phyloP scores from a whole-genome alignment of 2,888 invertebrate genomes.

The Barypeithes pellucidus region DNA sequence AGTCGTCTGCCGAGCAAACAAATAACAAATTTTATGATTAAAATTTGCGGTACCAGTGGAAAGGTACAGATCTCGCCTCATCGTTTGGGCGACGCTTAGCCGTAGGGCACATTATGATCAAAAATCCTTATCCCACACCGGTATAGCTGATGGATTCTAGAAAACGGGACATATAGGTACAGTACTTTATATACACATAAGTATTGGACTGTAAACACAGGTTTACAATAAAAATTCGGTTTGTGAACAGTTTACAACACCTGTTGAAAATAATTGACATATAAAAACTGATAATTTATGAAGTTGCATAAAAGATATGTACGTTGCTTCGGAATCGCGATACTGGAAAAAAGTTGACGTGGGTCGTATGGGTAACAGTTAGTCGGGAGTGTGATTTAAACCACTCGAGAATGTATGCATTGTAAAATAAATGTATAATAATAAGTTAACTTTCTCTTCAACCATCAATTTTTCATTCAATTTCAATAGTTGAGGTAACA shows the following conservation, averaged over 20 bases:
- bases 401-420: too few species aligned
- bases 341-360: too few species aligned
- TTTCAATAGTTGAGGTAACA: constrained; percentile 2
- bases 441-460: too few species aligned
- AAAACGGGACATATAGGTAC: constrained; percentile 52
- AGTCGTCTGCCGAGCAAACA: too few species aligned
- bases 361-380: too few species aligned
- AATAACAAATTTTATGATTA: not conserved
- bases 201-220: constrained; percentile 65
- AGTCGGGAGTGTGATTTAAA: too few species aligned
- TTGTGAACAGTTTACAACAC: constrained; percentile 25
- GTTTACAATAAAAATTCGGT: constrained; percentile 24
- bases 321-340: too few species aligned
- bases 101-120: constrained; percentile 74
- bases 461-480: not conserved
- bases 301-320: too few species aligned
- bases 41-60: constrained; percentile 14
- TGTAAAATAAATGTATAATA: too few species aligned
- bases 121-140: constrained; percentile 78
- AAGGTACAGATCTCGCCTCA: not conserved
- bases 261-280: not conserved
- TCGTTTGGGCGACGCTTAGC: constrained; percentile 47
- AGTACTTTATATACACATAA: constrained; percentile 59
- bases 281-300: not conserved
- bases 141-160: constrained; percentile 58